Conservation (phyloP, 1,140 invertebrate genomes). For the Cepaea nemoralis region DNA sequence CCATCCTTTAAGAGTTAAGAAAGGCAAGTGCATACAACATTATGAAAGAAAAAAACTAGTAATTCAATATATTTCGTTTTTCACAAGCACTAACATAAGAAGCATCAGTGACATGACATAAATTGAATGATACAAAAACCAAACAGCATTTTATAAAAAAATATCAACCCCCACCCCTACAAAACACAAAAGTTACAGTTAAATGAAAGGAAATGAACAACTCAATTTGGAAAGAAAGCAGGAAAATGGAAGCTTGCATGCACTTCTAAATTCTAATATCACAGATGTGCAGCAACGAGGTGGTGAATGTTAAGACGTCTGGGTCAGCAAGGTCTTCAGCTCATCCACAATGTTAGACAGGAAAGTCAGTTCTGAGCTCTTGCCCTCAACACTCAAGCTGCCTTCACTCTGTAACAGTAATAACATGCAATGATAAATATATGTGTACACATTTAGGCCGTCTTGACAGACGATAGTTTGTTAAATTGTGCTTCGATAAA, state of each 20-base stretch:
- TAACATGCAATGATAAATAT: conserved; percentile 64
- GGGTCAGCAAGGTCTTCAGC: conserved; percentile 56
- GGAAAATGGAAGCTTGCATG: neutral
- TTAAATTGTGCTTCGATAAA: no score
- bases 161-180: neutral
- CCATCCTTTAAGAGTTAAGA: no score
- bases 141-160: neutral
- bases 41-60: no score
- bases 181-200: neutral
- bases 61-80: no score
- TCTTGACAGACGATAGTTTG: no score
- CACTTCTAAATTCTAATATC: conserved; percentile 30
- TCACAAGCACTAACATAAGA: no score
- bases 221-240: neutral
- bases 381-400: conserved; percentile 72
- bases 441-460: neutral
- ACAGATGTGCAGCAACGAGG: conserved; percentile 16
- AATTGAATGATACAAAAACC: neutral
- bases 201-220: neutral
- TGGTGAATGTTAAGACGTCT: conserved; percentile 37
- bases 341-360: conserved; percentile 72
- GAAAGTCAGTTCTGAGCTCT: conserved; percentile 70
- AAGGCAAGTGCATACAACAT: no score
- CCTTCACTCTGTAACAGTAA: conserved; percentile 67
- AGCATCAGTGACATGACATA: no score